Evolutionary conservation across 2,888 invertebrate species (phyloP), one percentile per base, ranked within the genome.

Genomic region (Teleiodes luculella): DNA sequence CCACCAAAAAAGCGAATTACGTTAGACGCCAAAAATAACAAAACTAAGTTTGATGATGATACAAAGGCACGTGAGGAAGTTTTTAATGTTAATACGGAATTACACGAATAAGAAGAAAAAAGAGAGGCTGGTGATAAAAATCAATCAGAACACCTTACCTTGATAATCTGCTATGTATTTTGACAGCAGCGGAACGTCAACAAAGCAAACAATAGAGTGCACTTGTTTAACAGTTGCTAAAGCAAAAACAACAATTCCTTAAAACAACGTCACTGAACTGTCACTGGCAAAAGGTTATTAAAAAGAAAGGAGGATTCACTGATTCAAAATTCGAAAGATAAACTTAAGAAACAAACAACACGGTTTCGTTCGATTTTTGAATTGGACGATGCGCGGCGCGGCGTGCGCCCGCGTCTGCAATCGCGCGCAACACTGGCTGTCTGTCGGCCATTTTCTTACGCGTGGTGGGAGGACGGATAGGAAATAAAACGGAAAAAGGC

Each of bases 381-480:
- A 59, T 54, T 59, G 54, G 62, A 58, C 59, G 35, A 61, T 58
- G 62, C 54, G 28, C 59, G 59, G 59, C 58, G 70, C 68, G 62
- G 66, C 79, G 78, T 76, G 86, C 83, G 86, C 80, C 57, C 70
- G 75, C 84, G 80, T 69, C 65, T 70, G 65, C 63, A 66, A 70
- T 72, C 81, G 78, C 79, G 80, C 84, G 77, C 80, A 73, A 68
- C 78, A 85, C 85, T 86, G 83, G 75, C 75, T 74, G 61, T 49
- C 57, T 54, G 68, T 63, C 80, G 74, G 83, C 84, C 85, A 82
- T 85, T 84, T 86, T 83, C 83, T 78, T 56, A 64, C 63, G 66
- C 68, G 72, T 77, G 80, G 85, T 76, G 83, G 86, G 83, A 79
- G 79, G 72, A 70, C 68, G 76, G 80, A 78, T 78, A 76, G 82